phyloP scores from a whole-genome alignment of 1,140 invertebrate species.

The Cotesia glomerata region DNA sequence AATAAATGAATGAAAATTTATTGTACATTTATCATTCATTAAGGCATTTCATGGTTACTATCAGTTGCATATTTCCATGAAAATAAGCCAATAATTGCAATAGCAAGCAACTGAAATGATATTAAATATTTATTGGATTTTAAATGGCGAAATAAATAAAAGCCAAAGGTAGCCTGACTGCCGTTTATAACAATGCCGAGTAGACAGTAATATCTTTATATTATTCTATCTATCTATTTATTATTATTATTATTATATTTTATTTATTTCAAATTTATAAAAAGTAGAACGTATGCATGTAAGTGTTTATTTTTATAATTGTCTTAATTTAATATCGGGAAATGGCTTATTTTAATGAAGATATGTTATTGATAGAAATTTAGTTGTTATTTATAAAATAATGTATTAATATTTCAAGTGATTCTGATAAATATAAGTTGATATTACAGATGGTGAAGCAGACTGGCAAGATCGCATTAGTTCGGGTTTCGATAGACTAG shows the following conservation, averaged over 20 bases:
- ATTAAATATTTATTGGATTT: background rate
- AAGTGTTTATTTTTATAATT: background rate
- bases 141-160: background rate
- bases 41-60: slow-evolving; percentile 22
- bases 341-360: slow-evolving; percentile 63
- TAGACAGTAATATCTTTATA: background rate
- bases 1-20: background rate
- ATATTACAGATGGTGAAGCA: slow-evolving; percentile 66
- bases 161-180: slow-evolving; percentile 24
- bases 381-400: background rate
- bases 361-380: slow-evolving; percentile 36
- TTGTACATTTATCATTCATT: background rate
- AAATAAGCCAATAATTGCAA: slow-evolving; percentile 56
- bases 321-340: slow-evolving; percentile 1
- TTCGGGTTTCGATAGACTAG: slow-evolving; percentile 84
- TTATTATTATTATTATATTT: too few species aligned
- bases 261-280: too few species aligned
- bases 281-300: too few species aligned
- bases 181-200: background rate
- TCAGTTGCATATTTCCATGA: slow-evolving; percentile 52
- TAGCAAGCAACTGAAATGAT: slow-evolving; percentile 9
- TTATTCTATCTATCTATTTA: background rate
- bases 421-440: slow-evolving; percentile 23
- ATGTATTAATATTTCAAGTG: slow-evolving; percentile 23
- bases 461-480: slow-evolving; percentile 87